Conservation (phyloP, 2,797 vertebrate genomes). For the Knipowitschia caucasica region DNA sequence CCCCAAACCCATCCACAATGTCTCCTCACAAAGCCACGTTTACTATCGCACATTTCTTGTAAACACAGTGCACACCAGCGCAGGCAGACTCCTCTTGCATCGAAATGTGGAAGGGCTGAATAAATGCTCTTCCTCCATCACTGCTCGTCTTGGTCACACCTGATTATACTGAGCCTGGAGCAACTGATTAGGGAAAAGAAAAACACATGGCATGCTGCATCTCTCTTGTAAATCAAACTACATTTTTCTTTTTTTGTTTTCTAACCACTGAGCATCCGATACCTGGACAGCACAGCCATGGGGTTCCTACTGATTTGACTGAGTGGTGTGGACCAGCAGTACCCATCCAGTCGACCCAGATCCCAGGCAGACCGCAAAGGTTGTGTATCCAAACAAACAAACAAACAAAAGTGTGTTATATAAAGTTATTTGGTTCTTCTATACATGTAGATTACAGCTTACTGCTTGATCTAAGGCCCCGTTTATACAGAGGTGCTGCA, state of each 20-base stretch:
- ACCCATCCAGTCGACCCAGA: too few species aligned
- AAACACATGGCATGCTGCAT: constrained; percentile 9
- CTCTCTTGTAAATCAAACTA: constrained; percentile 11
- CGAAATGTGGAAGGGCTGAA: neutral
- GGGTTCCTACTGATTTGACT: constrained; percentile 10
- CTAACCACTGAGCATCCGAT: constrained; percentile 10
- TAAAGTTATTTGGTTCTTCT: too few species aligned
- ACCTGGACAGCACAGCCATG: neutral
- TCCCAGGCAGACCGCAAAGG: too few species aligned
- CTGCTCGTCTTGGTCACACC: constrained; percentile 10
- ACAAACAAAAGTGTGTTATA: too few species aligned
- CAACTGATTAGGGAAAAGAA: constrained; percentile 17
- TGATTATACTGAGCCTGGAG: constrained; percentile 19
- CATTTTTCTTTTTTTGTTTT: constrained; percentile 10
- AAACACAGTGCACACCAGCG: neutral
- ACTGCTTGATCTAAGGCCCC: too few species aligned
- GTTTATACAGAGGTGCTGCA: too few species aligned
- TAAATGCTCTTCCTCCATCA: constrained; percentile 2
- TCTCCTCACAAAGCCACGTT: neutral
- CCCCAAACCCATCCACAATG: neutral
- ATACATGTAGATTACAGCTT: too few species aligned
- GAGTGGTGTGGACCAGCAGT: too few species aligned
- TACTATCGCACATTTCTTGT: neutral
- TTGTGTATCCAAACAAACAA: too few species aligned
- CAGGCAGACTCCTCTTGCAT: constrained; percentile 2